Percentiles rank a stretch among this genome's conserved stretches.
These are phyloP conservation scores for Cecidostiba fungosa DNA, from an alignment of 2,888 invertebrate species.

Conservation along the genomic window DNA sequence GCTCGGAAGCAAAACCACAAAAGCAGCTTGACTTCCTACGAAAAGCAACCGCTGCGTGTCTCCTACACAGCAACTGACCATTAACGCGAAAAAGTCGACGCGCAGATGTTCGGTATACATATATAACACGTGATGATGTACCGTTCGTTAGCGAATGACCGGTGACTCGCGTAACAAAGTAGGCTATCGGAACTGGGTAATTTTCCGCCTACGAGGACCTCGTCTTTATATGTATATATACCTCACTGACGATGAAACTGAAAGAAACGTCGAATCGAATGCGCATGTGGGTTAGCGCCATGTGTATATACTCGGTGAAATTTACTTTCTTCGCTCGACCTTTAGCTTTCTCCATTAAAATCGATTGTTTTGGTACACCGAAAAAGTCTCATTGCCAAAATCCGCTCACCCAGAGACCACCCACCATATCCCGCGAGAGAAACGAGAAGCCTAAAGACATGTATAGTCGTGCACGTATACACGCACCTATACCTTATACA, in stretches of 20 bases:
- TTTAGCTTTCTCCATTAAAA: not conserved
- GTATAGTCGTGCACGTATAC: no score
- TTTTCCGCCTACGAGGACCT: conserved; percentile 12
- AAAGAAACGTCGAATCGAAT: not conserved
- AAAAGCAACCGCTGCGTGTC: not conserved
- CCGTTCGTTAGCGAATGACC: not conserved
- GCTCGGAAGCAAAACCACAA: not conserved
- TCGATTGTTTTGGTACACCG: not conserved
- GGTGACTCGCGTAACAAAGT: conserved; percentile 23
- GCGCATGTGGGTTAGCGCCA: no score
- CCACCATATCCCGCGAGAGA: not conserved
- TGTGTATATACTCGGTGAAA: no score
- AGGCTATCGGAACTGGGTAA: conserved; percentile 46
- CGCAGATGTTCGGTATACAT: not conserved
- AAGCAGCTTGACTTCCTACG: not conserved
- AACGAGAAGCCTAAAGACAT: not conserved
- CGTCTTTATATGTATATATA: no score
- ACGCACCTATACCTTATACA: not conserved
- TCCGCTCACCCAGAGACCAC: not conserved
- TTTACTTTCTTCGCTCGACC: not conserved
- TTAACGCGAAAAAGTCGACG: not conserved
- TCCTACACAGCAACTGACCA: not conserved
- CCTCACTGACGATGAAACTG: no score
- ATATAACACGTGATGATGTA: not conserved
- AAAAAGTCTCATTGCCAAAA: not conserved